A percentile compares a stretch with the other conserved stretches of the same genome.
Conservation (phyloP, 2,113 vertebrate genomes). For the Pseudorectes ferrugineus region DNA sequence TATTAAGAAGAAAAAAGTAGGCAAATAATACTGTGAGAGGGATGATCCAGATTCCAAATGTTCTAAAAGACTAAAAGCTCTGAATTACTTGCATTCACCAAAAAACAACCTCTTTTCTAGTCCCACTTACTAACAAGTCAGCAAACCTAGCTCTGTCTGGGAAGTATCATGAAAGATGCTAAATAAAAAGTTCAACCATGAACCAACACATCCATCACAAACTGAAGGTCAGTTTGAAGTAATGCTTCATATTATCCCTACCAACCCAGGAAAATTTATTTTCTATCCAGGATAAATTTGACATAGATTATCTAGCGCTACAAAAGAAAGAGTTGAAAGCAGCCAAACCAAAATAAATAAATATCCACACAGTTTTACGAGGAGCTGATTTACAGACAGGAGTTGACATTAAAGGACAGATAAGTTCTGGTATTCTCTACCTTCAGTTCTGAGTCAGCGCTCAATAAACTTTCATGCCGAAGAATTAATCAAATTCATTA, state of each 20-base stretch:
- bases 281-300: background rate
- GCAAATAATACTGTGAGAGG: background rate
- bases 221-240: background rate
- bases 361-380: background rate
- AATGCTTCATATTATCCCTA: background rate
- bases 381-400: background rate
- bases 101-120: background rate
- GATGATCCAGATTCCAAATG: background rate
- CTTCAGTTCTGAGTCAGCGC: background rate
- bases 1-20: background rate
- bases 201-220: background rate
- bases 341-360: background rate
- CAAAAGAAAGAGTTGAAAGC: background rate
- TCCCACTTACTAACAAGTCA: background rate
- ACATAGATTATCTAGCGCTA: background rate
- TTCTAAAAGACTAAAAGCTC: background rate
- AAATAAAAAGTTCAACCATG: background rate
- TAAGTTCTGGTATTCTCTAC: background rate
- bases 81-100: background rate
- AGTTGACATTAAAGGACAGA: background rate
- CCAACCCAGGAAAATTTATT: background rate
- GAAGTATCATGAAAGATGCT: background rate
- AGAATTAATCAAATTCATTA: background rate
- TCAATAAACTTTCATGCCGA: background rate
- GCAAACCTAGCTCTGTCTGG: background rate